Percentiles rank a stretch among this genome's conserved stretches.
Evolutionary conservation across 1,140 invertebrate species (phyloP).

Genomic region (Drepana arcuata): DNA sequence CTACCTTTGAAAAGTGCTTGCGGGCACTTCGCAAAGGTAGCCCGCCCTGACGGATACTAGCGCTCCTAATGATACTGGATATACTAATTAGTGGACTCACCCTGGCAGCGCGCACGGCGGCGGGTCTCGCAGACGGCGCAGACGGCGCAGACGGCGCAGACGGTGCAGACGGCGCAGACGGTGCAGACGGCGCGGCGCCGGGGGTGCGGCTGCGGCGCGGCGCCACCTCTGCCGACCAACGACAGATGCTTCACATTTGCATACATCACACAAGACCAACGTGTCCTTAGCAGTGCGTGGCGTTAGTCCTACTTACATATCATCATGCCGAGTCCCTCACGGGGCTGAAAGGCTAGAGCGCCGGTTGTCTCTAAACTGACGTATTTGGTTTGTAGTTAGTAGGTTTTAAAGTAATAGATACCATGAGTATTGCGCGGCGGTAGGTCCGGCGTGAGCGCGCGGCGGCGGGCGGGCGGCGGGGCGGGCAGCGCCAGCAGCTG

Average conservation of each 20-base stretch:
- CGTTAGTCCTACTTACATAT: too few relatives aligned
- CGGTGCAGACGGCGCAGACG: too few relatives aligned
- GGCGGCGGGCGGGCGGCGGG: slow-evolving; percentile 11
- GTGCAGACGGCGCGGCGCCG: slow-evolving; percentile 5
- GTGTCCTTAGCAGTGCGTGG: not conserved
- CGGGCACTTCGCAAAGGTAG: too few relatives aligned
- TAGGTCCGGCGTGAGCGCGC: slow-evolving; percentile 34
- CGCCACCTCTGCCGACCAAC: slow-evolving; percentile 14
- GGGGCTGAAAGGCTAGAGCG: too few relatives aligned
- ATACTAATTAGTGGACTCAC: too few relatives aligned
- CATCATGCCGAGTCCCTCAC: too few relatives aligned
- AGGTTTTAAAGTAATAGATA: not conserved
- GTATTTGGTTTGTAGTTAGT: too few relatives aligned
- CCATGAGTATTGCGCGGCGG: slow-evolving; percentile 5
- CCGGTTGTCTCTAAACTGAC: too few relatives aligned
- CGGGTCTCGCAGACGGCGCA: not conserved
- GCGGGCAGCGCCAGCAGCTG: slow-evolving; percentile 40
- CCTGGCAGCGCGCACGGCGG: slow-evolving; percentile 16
- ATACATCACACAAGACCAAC: not conserved
- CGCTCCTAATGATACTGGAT: too few relatives aligned
- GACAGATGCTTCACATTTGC: not conserved
- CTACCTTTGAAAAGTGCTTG: too few relatives aligned
- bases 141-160: not conserved
- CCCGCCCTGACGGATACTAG: too few relatives aligned
- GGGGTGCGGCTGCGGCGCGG: slow-evolving; percentile 38